Conservation (phyloP, 2,797 vertebrate genomes). For the Halcyon leucocephala region DNA sequence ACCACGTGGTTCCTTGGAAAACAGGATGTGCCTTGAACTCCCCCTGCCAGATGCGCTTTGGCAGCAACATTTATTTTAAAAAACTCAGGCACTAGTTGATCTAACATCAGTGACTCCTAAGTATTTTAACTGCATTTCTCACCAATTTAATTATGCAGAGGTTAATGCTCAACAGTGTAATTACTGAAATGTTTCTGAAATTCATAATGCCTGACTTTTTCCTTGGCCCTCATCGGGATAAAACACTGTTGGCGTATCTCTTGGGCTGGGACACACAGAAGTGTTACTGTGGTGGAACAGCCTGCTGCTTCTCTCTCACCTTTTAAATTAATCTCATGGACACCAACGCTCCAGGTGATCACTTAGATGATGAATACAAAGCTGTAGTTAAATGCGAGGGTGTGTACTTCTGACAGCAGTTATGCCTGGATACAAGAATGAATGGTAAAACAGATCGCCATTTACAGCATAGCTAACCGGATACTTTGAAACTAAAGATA, state of each 20-base stretch:
- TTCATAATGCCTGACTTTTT: accelerated
- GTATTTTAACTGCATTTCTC: not conserved
- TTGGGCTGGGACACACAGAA: not conserved
- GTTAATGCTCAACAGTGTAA: not conserved
- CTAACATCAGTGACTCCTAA: not conserved
- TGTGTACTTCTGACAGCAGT: not conserved
- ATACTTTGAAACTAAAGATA: not conserved
- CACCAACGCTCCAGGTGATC: not conserved
- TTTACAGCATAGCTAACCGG: not conserved
- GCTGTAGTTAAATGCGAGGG: not conserved
- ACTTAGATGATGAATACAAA: not conserved
- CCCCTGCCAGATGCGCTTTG: not conserved
- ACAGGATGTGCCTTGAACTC: not conserved
- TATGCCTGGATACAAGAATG: not conserved
- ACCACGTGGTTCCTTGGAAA: not conserved
- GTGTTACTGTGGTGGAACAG: not conserved
- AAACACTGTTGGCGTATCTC: not conserved
- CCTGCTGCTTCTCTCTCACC: not conserved
- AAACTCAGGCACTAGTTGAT: not conserved
- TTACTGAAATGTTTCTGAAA: not conserved
- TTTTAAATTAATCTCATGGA: not conserved
- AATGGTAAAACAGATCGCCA: not conserved
- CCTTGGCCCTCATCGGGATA: not conserved
- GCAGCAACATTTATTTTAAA: not conserved
- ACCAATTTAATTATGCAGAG: not conserved